Conservation (phyloP, 2,888 invertebrate species). For the Julus scanicus region DNA sequence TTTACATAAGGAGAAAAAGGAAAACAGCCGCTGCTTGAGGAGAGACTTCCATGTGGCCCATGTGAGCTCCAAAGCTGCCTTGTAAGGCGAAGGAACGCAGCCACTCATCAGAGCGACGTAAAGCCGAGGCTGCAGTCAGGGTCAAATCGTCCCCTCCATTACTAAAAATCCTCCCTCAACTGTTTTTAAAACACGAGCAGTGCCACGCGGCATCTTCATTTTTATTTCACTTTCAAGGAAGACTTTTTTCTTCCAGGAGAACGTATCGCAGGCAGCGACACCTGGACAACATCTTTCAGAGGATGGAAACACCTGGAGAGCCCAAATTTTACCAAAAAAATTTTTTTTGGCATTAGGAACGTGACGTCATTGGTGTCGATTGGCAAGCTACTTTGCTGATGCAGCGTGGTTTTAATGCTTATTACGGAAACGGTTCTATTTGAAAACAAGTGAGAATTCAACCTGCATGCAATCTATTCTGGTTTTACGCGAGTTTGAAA, state of each 20-base stretch:
- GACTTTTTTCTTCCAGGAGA: background rate
- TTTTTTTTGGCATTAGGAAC: background rate
- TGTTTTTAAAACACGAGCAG: background rate
- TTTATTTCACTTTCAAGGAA: background rate
- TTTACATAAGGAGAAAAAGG: conserved; percentile 50
- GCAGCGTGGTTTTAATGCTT: too few relatives aligned
- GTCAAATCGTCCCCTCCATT: conserved; percentile 17
- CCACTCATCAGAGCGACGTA: conserved; percentile 41
- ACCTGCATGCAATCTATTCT: too few relatives aligned
- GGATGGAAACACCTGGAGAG: background rate
- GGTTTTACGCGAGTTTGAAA: too few relatives aligned
- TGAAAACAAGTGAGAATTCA: too few relatives aligned
- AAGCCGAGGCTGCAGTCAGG: conserved; percentile 44
- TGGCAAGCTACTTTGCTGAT: background rate
- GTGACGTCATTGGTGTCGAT: background rate
- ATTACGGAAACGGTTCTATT: too few relatives aligned
- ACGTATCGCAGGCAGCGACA: background rate
- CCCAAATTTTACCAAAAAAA: background rate
- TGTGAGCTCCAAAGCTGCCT: background rate
- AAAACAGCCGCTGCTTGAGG: conserved; percentile 25
- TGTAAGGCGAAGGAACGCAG: conserved; percentile 52
- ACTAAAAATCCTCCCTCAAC: background rate
- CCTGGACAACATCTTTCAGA: background rate
- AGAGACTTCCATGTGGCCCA: conserved; percentile 36
- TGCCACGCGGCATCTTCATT: background rate